phyloP scores from a whole-genome alignment of 2,888 invertebrate genomes.

The Dione juno region DNA sequence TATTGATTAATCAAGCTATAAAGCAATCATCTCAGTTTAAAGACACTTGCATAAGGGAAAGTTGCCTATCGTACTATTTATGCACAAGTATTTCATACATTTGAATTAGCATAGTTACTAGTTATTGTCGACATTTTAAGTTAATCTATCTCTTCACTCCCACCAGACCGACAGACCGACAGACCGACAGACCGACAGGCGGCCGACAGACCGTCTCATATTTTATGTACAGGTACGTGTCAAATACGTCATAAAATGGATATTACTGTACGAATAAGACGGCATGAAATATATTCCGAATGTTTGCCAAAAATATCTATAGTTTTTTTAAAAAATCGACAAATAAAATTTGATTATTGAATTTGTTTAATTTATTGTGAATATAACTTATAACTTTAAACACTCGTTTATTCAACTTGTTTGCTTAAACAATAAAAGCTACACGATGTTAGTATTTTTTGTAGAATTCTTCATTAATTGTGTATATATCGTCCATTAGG shows the following conservation, averaged over 20 bases:
- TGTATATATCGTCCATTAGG: too few species aligned
- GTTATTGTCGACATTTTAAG: slow-evolving; percentile 25
- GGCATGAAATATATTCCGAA: slow-evolving; percentile 20
- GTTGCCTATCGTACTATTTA: slow-evolving; percentile 40
- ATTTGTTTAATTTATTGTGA: too few species aligned
- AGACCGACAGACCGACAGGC: too few species aligned
- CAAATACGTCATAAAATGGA: slow-evolving; percentile 30
- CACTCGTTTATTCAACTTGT: too few species aligned
- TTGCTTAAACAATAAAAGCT: too few species aligned
- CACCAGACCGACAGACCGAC: too few species aligned
- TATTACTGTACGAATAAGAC: slow-evolving; percentile 17
- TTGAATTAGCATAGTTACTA: slow-evolving; percentile 33
- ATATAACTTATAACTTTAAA: too few species aligned
- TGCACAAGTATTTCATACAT: slow-evolving; percentile 34
- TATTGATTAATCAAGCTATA: too few species aligned
- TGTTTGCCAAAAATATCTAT: neutral
- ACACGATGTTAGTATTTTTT: too few species aligned
- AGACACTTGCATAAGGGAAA: slow-evolving; percentile 12
- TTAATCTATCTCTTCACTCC: slow-evolving; percentile 19
- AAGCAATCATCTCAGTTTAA: neutral
- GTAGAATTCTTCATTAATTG: too few species aligned
- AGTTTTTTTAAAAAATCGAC: too few species aligned
- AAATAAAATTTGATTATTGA: too few species aligned
- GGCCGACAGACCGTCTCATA: slow-evolving; percentile 28
- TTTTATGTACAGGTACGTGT: slow-evolving; percentile 32